phyloP scores from a whole-genome alignment of 2,797 vertebrate species.

The Holocentrus rufus region DNA sequence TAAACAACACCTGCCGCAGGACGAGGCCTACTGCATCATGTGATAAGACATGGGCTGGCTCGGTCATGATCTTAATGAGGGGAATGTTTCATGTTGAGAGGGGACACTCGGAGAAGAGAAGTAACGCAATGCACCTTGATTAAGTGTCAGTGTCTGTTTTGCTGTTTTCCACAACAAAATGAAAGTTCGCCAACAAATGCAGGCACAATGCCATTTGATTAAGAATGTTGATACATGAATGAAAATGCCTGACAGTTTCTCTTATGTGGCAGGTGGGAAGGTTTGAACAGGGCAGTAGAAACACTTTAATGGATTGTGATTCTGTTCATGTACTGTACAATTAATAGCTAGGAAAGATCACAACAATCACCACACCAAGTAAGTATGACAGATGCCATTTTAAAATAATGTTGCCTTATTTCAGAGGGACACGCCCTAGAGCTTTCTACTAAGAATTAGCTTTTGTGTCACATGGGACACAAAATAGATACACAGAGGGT shows the following conservation, averaged over 20 bases:
- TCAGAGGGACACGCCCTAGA: conserved; percentile 72
- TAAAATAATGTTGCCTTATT: conserved; percentile 82
- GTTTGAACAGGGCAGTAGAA: conserved; percentile 37
- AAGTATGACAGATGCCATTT: conserved; percentile 79
- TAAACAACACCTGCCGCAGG: conserved; percentile 88
- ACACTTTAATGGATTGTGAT: conserved; percentile 56
- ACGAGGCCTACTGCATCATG: conserved; percentile 92
- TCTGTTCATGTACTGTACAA: conserved; percentile 63
- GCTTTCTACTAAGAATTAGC: conserved; percentile 65
- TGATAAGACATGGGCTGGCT: conserved; percentile 65
- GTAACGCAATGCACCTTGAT: conserved; percentile 65
- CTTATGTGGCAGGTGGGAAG: conserved; percentile 38
- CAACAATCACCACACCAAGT: conserved; percentile 69
- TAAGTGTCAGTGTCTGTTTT: conserved; percentile 66
- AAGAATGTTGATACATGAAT: conserved; percentile 71
- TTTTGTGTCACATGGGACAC: conserved; percentile 65
- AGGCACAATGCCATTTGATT: conserved; percentile 63
- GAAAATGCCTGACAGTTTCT: conserved; percentile 25
- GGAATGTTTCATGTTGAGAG: conserved; percentile 64
- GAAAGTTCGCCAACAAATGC: conserved; percentile 62
- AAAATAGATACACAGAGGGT: conserved; percentile 55
- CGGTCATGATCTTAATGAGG: conserved; percentile 9
- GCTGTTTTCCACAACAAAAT: conserved; percentile 76
- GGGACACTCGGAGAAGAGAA: conserved; percentile 41
- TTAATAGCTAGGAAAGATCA: conserved; percentile 59